Conservation (phyloP, 1,140 invertebrate genomes). For the Vanessa atalanta region DNA sequence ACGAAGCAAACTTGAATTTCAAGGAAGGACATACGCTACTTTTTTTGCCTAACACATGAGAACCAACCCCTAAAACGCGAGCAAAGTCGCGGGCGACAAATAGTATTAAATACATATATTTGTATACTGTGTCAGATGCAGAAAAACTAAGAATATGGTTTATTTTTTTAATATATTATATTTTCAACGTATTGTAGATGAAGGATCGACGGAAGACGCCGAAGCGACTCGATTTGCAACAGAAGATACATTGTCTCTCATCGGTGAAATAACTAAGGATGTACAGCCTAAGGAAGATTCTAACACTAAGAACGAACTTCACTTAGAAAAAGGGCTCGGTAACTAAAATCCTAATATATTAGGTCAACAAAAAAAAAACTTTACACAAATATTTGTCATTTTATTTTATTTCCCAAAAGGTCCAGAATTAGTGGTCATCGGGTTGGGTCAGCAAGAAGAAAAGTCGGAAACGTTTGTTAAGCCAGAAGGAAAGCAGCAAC, state of each 20-base stretch:
- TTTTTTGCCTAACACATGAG: too few species aligned
- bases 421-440: conserved; percentile 68
- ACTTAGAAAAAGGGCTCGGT: conserved; percentile 66
- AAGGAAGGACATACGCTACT: too few species aligned
- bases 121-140: too few species aligned
- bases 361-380: too few species aligned
- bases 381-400: too few species aligned
- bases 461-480: conserved; percentile 63
- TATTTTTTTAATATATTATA: too few species aligned
- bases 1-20: too few species aligned
- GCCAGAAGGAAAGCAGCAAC: conserved; percentile 57
- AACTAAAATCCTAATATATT: conserved; percentile 15
- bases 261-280: conserved; percentile 63
- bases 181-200: conserved; percentile 40
- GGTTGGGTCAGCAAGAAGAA: conserved; percentile 55
- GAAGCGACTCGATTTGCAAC: conserved; percentile 66
- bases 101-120: too few species aligned
- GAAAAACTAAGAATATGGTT: too few species aligned
- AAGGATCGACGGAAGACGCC: conserved; percentile 53
- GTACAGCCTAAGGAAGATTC: conserved; percentile 35
- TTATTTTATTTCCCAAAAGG: conserved; percentile 42
- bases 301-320: conserved; percentile 41
- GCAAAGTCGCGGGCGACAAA: too few species aligned
- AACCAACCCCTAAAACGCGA: too few species aligned
- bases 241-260: conserved; percentile 58